Evolutionary conservation across 1,140 invertebrate genomes (phyloP), one percentile per base, ranked within the genome.

Genomic region (Drosophila lacteicornis): DNA sequence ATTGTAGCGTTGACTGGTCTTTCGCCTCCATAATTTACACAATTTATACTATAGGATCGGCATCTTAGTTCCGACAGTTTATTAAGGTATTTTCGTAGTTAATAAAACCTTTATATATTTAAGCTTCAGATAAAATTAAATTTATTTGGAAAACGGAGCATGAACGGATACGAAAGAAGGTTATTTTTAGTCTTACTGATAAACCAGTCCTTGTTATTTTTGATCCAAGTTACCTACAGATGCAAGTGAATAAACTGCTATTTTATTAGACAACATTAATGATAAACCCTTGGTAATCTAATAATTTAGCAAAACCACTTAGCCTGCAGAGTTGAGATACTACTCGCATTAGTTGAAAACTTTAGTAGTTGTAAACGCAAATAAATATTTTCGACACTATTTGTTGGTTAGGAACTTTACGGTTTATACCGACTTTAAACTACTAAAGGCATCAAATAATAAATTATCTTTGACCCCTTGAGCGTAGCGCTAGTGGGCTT

Each of bases 321-420:
- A n/a, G n/a, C n/a, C 67, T 36, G 46, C 58, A 70, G 49, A 70
- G 8, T 70, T 42, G 47, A 70, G 57, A 65, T 71, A 57, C 15
- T 45, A 73, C 25, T 61, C 60, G 43, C 51, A 71, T n/a, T 53
- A 57, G 27, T 27, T 71, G 38, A 60, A 65, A 70, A 70, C 59
- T 25, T 70, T 70, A 56, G 59, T 50, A 19, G 42, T 63, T 19
- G 47, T 27, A 2, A n/a, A 19, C 19, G 19, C 19, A 19, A 19
- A 19, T 19, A 19, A 19, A 19, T 19, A 1, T 19, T 19, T 19
- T 19, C 19, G 19, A 19, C 19, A 19, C 19, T 19, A 19, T 19
- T 19, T 19, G 19, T 19, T 19, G 19, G 19, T 19, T 19, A 19
- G 19, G 19, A 19, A 19, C 19, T 19, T 19, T 19, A 19, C 19